These are phyloP conservation scores for Podilymbus podiceps DNA, from an alignment of 2,113 vertebrate species.

Conservation along the genomic window DNA sequence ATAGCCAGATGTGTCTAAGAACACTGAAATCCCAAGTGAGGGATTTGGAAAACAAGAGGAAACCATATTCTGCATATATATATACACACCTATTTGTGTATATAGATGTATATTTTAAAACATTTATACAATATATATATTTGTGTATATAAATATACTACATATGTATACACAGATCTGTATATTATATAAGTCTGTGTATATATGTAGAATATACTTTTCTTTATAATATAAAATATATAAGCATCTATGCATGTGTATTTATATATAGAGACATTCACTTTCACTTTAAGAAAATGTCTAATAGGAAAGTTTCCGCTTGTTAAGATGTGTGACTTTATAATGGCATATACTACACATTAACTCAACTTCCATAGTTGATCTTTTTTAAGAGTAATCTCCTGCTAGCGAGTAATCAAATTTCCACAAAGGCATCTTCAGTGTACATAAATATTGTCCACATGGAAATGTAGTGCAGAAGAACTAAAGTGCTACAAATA, in stretches of 20 bases:
- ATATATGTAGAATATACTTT: background rate
- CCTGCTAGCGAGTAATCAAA: background rate
- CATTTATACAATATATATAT: background rate
- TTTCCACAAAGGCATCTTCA: background rate
- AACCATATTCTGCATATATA: background rate
- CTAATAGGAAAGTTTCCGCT: background rate
- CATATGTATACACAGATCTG: background rate
- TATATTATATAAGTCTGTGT: background rate
- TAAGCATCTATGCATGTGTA: background rate
- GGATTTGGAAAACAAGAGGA: background rate
- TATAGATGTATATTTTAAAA: background rate
- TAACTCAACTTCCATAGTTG: background rate
- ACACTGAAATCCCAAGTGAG: background rate
- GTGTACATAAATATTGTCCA: background rate
- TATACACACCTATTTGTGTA: accelerated
- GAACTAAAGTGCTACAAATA: background rate
- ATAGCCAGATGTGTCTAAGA: background rate
- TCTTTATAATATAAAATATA: background rate
- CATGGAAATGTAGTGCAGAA: background rate
- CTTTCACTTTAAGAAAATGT: background rate
- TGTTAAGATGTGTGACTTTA: background rate
- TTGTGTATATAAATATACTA: background rate
- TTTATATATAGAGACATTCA: background rate
- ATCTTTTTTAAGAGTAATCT: background rate
- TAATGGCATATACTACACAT: background rate